Conservation (phyloP, 64 coral and sea anemone species). For the Pachyseris speciosa region DNA sequence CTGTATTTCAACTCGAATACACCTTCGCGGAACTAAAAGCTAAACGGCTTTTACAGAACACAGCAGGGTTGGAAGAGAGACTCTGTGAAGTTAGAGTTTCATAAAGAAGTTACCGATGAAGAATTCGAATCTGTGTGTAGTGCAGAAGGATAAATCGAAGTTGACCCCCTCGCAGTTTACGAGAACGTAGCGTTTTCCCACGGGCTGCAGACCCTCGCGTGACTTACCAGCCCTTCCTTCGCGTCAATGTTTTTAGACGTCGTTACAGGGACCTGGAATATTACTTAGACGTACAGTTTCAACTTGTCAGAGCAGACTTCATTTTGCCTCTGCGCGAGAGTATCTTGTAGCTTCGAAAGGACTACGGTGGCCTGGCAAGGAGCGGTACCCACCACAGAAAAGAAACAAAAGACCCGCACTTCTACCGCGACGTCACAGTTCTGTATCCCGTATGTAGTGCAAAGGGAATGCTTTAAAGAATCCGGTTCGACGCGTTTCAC, state of each 20-base stretch:
- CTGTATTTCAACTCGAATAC: background rate
- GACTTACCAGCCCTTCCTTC: slow-evolving; percentile 63
- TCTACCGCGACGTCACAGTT: slow-evolving; percentile 35
- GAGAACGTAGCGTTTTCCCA: slow-evolving; percentile 65
- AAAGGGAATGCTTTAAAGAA: slow-evolving; percentile 59
- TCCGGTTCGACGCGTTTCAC: slow-evolving; percentile 56
- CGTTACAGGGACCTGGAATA: slow-evolving; percentile 68
- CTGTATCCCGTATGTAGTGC: slow-evolving; percentile 13
- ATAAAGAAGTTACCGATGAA: background rate
- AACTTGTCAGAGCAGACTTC: slow-evolving; percentile 86
- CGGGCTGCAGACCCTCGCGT: slow-evolving; percentile 49
- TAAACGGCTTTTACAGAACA: background rate
- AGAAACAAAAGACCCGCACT: slow-evolving; percentile 19
- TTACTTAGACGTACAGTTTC: slow-evolving; percentile 97
- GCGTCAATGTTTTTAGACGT: slow-evolving; percentile 71
- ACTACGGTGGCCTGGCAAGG: background rate
- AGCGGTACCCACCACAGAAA: slow-evolving; percentile 26
- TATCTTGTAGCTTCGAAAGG: slow-evolving; percentile 34
- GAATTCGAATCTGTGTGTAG: background rate
- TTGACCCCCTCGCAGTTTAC: slow-evolving; percentile 73
- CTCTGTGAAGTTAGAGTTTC: background rate
- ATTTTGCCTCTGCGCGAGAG: slow-evolving; percentile 75
- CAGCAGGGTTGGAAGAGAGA: background rate
- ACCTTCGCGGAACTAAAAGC: background rate
- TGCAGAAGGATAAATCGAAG: background rate